phyloP scores from a whole-genome alignment of 2,113 vertebrate genomes.

The Prochilodus magdalenae region DNA sequence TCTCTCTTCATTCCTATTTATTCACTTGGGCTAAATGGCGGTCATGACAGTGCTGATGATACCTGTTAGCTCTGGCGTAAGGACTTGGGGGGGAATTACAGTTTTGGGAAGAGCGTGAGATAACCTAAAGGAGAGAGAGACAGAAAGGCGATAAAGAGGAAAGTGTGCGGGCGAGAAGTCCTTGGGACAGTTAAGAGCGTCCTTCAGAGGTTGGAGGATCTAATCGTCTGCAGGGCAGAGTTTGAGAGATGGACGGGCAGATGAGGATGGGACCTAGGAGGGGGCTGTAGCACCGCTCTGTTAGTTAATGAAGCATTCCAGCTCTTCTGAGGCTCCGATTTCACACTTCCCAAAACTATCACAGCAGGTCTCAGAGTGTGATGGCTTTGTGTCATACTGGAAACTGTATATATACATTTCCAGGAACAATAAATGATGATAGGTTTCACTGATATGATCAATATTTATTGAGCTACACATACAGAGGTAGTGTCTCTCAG shows the following conservation, averaged over 20 bases:
- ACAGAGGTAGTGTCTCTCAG: no score
- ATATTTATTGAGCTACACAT: no score
- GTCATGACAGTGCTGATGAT: conserved; percentile 53
- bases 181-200: conserved; percentile 61
- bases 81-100: conserved; percentile 29
- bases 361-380: not conserved
- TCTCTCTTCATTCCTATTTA: not conserved
- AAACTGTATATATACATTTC: no score
- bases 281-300: not conserved
- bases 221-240: conserved; percentile 18
- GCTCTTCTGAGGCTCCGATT: not conserved
- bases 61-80: not conserved
- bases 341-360: not conserved
- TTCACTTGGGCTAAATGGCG: conserved; percentile 43
- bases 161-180: conserved; percentile 26
- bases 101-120: not conserved
- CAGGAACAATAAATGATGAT: no score
- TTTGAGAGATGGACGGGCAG: not conserved
- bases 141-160: conserved; percentile 11
- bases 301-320: not conserved
- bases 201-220: conserved; percentile 56
- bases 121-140: conserved; percentile 23
- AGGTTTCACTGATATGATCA: no score
- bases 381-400: no score
- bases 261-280: not conserved